Base-by-base conservation (phyloP, 2,888 invertebrate species). In the Drosophila quasianomalipes region DNA sequence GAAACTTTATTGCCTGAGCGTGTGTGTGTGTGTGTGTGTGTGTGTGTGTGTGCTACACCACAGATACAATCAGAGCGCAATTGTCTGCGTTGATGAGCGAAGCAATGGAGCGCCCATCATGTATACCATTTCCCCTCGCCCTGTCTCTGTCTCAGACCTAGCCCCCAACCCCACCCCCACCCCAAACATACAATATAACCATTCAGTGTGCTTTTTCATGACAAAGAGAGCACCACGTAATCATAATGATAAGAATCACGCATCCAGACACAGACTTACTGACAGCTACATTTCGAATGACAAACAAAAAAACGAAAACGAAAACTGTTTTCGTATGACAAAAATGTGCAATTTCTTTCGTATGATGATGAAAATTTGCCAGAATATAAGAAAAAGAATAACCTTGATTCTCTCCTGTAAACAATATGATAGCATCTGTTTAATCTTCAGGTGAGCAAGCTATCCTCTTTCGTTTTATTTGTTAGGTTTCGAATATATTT, bases 31-130 rank as follows among this genome's bases (percentile, higher is more conserved):
- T 57, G 47, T 33, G 10, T 33, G 10, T 57, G 31, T 47, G n/a
- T 64, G 26, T 37, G 52, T 74, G 22, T 47, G 26, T 52, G 19
- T 54, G 16, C 71, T 51, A 55, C 39, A 59, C 64, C 72, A 79
- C 75, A 85, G 86, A 90, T 88, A 86, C 90, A 90, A 86, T 86
- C 86, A 86, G 86, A 78, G 78, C 88, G 79, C 86, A 86, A 86
- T 86, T 86, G 86, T 88, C 88, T 86, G 86, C 75, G 83, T 70
- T 86, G 86, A 90, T 86, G 90, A 88, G 85, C 85, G 78, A 73
- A 74, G 73, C 80, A 78, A 70, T 74, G 76, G 57, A 54, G 77
- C 77, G 63, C 55, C 65, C 68, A 60, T 81, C 81, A 76, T 72
- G 53, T 76, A 67, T 62, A 70, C 44, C 68, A 70, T 60, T 61